These are phyloP conservation scores for Hyposmocoma kahamanoa DNA, from an alignment of 1,140 invertebrate genomes.

Conservation along the genomic window DNA sequence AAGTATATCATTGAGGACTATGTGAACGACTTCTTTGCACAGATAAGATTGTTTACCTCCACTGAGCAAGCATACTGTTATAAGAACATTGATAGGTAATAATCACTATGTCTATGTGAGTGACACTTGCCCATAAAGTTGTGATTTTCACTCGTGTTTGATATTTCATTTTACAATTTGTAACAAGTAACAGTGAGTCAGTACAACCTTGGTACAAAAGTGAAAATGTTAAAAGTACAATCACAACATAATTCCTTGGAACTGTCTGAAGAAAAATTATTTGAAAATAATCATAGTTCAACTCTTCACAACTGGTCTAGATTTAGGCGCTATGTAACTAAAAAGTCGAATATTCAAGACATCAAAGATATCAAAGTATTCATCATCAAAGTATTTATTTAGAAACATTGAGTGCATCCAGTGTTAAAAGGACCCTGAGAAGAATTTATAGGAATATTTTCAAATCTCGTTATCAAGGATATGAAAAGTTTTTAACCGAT, in stretches of 20 bases:
- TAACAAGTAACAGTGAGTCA: too few relatives aligned
- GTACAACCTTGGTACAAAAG: too few relatives aligned
- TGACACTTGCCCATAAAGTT: too few relatives aligned
- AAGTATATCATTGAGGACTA: slow-evolving; percentile 17
- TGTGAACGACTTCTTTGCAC: slow-evolving; percentile 39
- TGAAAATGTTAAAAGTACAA: too few relatives aligned
- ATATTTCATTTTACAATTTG: too few relatives aligned
- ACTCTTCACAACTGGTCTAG: slow-evolving; percentile 40
- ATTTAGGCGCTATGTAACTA: slow-evolving; percentile 36
- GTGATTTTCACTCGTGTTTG: too few relatives aligned
- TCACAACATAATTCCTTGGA: too few relatives aligned
- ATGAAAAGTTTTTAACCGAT: slow-evolving; percentile 58
- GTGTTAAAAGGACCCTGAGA: slow-evolving; percentile 46
- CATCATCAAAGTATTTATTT: slow-evolving; percentile 45
- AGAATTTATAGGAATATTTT: slow-evolving; percentile 45
- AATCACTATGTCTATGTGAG: too few relatives aligned
- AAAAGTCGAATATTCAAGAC: slow-evolving; percentile 31
- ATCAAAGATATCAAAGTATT: slow-evolving; percentile 41
- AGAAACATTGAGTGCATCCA: slow-evolving; percentile 43
- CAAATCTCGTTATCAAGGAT: slow-evolving; percentile 39
- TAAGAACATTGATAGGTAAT: background rate
- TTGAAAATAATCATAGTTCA: too few relatives aligned
- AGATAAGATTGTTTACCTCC: slow-evolving; percentile 56
- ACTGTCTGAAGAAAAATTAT: too few relatives aligned
- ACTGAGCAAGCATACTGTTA: slow-evolving; percentile 1